Evolutionary conservation across 2,113 vertebrate genomes (phyloP), one percentile per base, ranked within the genome.

Genomic region (Microcebus ravelobensis): DNA sequence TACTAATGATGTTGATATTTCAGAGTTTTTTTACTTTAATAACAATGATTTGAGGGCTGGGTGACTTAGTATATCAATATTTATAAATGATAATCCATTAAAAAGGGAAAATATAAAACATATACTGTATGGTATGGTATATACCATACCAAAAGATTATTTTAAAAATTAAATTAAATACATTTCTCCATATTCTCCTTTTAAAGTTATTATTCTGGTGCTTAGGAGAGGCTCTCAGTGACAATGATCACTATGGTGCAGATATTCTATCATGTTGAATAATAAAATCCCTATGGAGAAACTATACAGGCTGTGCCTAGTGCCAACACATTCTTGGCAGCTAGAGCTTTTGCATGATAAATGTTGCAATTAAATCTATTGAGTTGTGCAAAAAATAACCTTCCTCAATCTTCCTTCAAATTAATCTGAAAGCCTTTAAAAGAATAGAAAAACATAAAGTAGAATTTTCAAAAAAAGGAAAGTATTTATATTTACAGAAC

Each of bases 321-420:
- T 93, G 91, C 94, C 6, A 20, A 80, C 95, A 97, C 63, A 27
- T 94, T 96, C 63, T 94, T 98, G 90, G 92, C 93, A 98, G 57
- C 63, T 95, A 95, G 82, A 94, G 65, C 10, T 97, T 97, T 97
- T 96, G 67, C 96, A 93, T 98, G 97, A 98, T 94, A 97, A 98
- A 97, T 96, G 63, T 84, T 86, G 57, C 82, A 98, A 97, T 98
- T 98, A 98, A 97, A 97, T 29, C 39, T 97, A 96, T 97, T 96
- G 93, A 94, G 50, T 95, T 93, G 27, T 97, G 55, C 52, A 77
- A 95, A 96, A 97, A 97, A 95, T 96, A 98, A 95, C 36, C 79
- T 3, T 1, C 11, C 82, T 93, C 67, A 90, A 94, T 98, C 63
- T 39, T 96, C n/a, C 39, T 87, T 95, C 81, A 96, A 92, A 88